Evolutionary conservation across 2,113 vertebrate genomes (phyloP).

Genomic region (Motacilla tschutschensis): DNA sequence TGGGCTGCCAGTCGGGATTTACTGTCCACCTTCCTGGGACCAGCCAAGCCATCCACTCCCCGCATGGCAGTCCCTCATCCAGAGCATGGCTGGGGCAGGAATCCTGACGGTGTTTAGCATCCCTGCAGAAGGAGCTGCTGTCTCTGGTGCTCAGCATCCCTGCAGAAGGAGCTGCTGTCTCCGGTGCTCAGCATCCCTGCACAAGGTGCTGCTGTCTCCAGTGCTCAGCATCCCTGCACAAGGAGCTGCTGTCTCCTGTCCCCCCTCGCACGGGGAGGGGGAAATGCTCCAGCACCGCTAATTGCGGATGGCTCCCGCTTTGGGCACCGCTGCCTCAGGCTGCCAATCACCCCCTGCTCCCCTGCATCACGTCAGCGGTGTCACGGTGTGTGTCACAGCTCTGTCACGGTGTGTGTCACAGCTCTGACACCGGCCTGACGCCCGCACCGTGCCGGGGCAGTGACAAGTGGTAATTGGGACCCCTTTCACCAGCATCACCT

Average conservation of each 20-base stretch:
- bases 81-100: not conserved
- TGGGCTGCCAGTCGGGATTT: not conserved
- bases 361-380: not conserved
- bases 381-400: not conserved
- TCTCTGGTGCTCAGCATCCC: no score
- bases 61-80: not conserved
- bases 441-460: not conserved
- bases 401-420: not conserved
- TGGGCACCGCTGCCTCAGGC: not conserved
- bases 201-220: no score
- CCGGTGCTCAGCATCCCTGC: no score
- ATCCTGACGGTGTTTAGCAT: not conserved
- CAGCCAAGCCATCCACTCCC: not conserved
- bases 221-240: not conserved
- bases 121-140: not conserved
- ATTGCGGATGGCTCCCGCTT: not conserved
- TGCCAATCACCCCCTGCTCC: not conserved
- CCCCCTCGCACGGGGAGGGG: fast-evolving
- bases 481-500: not conserved
- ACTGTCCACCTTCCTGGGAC: not conserved
- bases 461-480: not conserved
- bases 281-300: fast-evolving
- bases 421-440: not conserved
- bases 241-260: not conserved
- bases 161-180: no score